Evolutionary conservation across 2,888 invertebrate genomes (phyloP).

Genomic region (Dione vanillae): DNA sequence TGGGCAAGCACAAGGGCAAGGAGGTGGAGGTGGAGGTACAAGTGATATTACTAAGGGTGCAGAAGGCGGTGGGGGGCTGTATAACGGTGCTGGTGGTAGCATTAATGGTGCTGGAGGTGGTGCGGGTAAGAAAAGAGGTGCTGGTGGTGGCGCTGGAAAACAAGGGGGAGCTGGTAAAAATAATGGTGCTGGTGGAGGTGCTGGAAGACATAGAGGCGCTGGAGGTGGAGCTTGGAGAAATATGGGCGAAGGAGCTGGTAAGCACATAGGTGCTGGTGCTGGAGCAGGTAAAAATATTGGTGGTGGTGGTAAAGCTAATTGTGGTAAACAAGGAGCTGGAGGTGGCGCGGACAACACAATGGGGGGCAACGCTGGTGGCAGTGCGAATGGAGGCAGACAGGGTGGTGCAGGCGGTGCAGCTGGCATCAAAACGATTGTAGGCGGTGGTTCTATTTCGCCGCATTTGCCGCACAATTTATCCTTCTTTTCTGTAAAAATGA

Average conservation of each 20-base stretch:
- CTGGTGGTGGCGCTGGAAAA: conserved; percentile 42
- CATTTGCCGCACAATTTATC: conserved; percentile 48
- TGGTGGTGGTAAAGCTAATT: conserved; percentile 43
- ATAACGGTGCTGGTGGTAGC: conserved; percentile 39
- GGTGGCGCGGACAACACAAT: conserved; percentile 49
- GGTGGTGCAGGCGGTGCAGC: conserved; percentile 59
- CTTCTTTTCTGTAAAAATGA: conserved; percentile 50
- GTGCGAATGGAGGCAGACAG: conserved; percentile 47
- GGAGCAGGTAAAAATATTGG: conserved; percentile 42
- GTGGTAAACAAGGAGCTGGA: conserved; percentile 60
- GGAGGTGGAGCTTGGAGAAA: conserved; percentile 35
- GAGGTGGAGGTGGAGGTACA: conserved; percentile 44
- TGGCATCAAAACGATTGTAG: conserved; percentile 69
- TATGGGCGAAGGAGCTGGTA: conserved; percentile 42
- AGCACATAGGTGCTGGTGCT: conserved; percentile 45
- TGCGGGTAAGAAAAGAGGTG: conserved; percentile 54
- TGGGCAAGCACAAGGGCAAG: conserved; percentile 37
- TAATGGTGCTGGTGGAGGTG: conserved; percentile 49
- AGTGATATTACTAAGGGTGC: conserved; percentile 20
- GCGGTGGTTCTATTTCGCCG: conserved; percentile 54
- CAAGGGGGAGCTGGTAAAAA: conserved; percentile 46
- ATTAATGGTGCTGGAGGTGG: conserved; percentile 37
- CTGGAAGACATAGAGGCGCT: conserved; percentile 44
- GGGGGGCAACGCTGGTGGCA: conserved; percentile 54
- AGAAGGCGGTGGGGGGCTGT: background rate